Conservation (phyloP, 2,888 invertebrate species). For the Yponomeuta sedellus region DNA sequence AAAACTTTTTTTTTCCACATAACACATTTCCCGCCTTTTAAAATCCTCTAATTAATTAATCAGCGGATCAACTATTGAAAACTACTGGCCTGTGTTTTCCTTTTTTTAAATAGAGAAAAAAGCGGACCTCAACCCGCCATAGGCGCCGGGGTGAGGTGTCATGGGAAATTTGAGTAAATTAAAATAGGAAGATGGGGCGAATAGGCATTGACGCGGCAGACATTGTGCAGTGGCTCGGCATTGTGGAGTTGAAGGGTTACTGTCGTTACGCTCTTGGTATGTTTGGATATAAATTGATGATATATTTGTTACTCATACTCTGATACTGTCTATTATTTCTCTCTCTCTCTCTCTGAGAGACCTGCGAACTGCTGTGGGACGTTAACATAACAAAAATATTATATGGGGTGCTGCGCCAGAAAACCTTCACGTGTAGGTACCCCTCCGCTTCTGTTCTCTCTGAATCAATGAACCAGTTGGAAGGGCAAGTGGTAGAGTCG, state of each 20-base stretch:
- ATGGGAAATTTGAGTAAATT: slow-evolving; percentile 78
- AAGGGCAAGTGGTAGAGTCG: too few species aligned
- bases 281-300: not conserved
- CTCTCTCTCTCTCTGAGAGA: too few species aligned
- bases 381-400: too few species aligned
- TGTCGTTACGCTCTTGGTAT: not conserved
- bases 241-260: slow-evolving; percentile 34
- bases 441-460: too few species aligned
- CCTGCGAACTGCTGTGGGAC: too few species aligned
- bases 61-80: not conserved
- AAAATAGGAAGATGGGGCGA: slow-evolving; percentile 75
- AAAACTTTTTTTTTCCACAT: not conserved
- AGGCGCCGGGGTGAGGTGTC: slow-evolving; percentile 64
- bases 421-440: too few species aligned
- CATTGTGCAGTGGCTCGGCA: slow-evolving; percentile 51
- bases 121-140: slow-evolving; percentile 41
- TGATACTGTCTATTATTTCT: too few species aligned
- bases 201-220: slow-evolving; percentile 57
- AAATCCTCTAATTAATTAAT: not conserved
- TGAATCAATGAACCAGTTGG: too few species aligned
- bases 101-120: slow-evolving; percentile 6
- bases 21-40: slow-evolving; percentile 18
- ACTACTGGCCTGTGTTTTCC: not conserved
- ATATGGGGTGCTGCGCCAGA: too few species aligned
- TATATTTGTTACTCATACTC: too few species aligned